These are phyloP conservation scores for Galaxias olidus DNA, from an alignment of 2,797 vertebrate species.

Conservation along the genomic window DNA sequence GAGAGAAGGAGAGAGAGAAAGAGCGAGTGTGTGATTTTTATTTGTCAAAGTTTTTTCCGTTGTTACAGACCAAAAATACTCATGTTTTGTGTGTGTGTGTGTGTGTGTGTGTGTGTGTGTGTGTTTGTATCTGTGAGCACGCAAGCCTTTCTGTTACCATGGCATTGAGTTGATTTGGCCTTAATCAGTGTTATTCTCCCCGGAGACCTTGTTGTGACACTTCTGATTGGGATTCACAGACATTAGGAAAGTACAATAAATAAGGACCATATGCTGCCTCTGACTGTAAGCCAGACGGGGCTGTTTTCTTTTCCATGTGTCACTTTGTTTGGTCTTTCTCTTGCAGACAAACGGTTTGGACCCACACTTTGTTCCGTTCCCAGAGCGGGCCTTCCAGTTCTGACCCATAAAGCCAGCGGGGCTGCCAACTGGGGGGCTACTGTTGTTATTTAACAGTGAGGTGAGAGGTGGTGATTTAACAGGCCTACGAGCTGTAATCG, in stretches of 20 bases:
- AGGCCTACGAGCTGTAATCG: slow-evolving; percentile 10
- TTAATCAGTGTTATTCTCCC: slow-evolving; percentile 24
- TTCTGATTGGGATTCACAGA: slow-evolving; percentile 53
- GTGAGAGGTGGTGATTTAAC: slow-evolving; percentile 34
- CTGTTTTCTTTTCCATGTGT: too few relatives aligned
- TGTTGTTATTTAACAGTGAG: slow-evolving; percentile 12
- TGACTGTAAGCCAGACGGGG: too few relatives aligned
- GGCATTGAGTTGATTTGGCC: slow-evolving; percentile 38
- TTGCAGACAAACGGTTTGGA: too few relatives aligned
- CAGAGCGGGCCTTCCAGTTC: not conserved
- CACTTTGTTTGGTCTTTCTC: too few relatives aligned
- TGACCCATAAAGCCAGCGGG: slow-evolving; percentile 9
- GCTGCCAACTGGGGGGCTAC: not conserved
- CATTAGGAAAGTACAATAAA: slow-evolving; percentile 59
- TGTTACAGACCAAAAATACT: not conserved
- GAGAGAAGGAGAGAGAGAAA: slow-evolving; percentile 4
- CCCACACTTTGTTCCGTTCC: slow-evolving; percentile 22
- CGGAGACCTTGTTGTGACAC: slow-evolving; percentile 56
- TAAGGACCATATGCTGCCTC: slow-evolving; percentile 53
- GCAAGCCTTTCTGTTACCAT: not conserved
- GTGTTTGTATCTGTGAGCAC: slow-evolving; percentile 33
- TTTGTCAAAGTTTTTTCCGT: too few relatives aligned
- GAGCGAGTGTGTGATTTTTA: not conserved
- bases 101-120: slow-evolving; percentile 1
- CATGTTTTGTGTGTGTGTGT: not conserved